These are phyloP conservation scores for Ecliptopera silaceata DNA, from an alignment of 2,888 invertebrate genomes.

Conservation along the genomic window DNA sequence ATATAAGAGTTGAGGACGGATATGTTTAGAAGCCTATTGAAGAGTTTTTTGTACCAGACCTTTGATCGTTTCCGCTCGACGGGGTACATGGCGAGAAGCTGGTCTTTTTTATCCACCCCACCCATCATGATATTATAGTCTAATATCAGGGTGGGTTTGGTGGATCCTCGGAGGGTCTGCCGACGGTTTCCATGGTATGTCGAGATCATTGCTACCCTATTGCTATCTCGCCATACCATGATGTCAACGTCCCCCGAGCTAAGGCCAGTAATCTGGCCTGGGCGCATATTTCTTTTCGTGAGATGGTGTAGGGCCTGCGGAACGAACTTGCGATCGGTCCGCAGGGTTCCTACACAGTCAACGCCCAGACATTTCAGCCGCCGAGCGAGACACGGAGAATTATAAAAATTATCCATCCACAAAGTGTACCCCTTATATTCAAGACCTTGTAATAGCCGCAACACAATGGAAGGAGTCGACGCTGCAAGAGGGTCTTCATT, in stretches of 20 bases:
- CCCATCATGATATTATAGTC: constrained; percentile 34
- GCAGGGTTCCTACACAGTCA: constrained; percentile 26
- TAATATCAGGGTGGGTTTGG: constrained; percentile 28
- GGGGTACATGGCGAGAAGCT: constrained; percentile 35
- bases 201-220: constrained; percentile 24
- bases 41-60: constrained; percentile 42
- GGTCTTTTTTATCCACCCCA: constrained; percentile 36
- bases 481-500: neutral
- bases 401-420: too few relatives aligned
- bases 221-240: constrained; percentile 26
- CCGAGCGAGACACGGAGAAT: too few relatives aligned
- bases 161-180: constrained; percentile 7
- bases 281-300: constrained; percentile 8
- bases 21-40: constrained; percentile 28
- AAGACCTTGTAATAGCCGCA: too few relatives aligned
- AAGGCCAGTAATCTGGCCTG: constrained; percentile 17
- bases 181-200: constrained; percentile 27
- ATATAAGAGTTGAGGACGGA: neutral
- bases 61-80: constrained; percentile 34
- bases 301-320: constrained; percentile 16
- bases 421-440: constrained; percentile 32
- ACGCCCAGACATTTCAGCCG: too few relatives aligned
- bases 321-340: constrained; percentile 15
- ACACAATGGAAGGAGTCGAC: too few relatives aligned
- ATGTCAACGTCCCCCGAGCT: constrained; percentile 23